Base-by-base conservation (phyloP, 2,888 invertebrate species). In the Eupithecia vulgata region DNA sequence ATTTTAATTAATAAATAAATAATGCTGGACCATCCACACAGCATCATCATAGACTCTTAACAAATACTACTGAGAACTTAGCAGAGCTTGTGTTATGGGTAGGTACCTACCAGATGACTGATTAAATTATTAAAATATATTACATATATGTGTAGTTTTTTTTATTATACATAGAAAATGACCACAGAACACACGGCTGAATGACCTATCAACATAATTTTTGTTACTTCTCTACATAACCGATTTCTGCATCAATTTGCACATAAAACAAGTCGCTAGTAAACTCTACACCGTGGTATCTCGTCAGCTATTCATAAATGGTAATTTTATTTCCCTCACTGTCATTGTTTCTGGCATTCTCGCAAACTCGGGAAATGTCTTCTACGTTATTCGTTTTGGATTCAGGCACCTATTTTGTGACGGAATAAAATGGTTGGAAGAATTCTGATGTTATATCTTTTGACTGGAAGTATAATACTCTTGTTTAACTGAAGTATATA, bases 231-330 rank as follows among this genome's bases (percentile, higher is more conserved):
- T 30, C 59, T 15, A 30, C 5, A 25, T 30, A 59, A 30, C 30
- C 30, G 15, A 59, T 67, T 52, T 67, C 42, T 67, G 70, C 68
- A 71, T 40, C 59, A 59, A 59, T 42, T 68, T 61, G 42, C 42
- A 61, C 12, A 61, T 13, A 34, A 61, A 61, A 61, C 61, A 61
- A 61, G 61, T 30, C 8, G 34, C 61, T 34, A 67, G 40, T 37
- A 21, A 35, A 37, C 40, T 40, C 64, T 65, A 65, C 37, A 37
- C 37, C 25, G 25, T 13, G 21, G 5, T 71, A 73, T 77, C 72
- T 72, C 74, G 66, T 78, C 78, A 76, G 69, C 74, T 78, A 79
- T 79, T 79, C 79, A 78, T 79, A 79, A 77, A 78, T 79, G 78
- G 70, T 75, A 78, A 79, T 79, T 77, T 74, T 77, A 77, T 79